Conservation (phyloP, 1,140 invertebrate genomes). For the Meloidogyne hapla region DNA sequence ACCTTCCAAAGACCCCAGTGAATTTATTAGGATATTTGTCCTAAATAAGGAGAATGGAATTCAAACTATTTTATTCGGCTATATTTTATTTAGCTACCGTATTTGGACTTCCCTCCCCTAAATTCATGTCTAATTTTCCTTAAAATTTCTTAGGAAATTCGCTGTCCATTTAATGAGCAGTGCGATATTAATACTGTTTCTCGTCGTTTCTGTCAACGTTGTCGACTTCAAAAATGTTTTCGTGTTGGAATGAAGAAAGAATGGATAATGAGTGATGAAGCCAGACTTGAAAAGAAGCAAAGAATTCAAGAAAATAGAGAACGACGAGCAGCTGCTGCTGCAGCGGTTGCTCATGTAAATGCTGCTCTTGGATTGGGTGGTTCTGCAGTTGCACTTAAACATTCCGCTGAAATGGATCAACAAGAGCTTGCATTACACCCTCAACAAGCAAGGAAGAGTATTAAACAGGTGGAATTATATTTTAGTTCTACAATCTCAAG, state of each 20-base stretch:
- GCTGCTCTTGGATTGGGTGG: background rate
- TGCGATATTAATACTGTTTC: conserved; percentile 84
- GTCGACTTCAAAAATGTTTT: conserved; percentile 88
- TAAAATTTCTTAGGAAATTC: conserved; percentile 74
- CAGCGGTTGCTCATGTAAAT: background rate
- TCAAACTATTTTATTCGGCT: background rate
- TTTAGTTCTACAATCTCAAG: too few species aligned
- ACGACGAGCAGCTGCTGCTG: conserved; percentile 37
- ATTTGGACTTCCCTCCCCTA: too few species aligned
- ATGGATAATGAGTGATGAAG: conserved; percentile 93
- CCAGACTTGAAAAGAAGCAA: conserved; percentile 82
- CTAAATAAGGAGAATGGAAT: too few species aligned
- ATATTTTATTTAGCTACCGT: too few species aligned
- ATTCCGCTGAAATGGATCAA: background rate
- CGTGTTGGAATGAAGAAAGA: conserved; percentile 77
- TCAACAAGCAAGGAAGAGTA: background rate
- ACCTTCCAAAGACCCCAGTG: too few species aligned
- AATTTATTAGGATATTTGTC: background rate
- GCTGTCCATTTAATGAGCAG: conserved; percentile 87
- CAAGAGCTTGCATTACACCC: background rate
- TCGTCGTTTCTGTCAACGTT: conserved; percentile 90
- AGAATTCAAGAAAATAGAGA: conserved; percentile 88
- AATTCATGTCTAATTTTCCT: background rate
- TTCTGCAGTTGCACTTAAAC: background rate
- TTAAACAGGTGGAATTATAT: background rate